Evolutionary conservation across 2,113 vertebrate species (phyloP).

Genomic region (Dicentrarchus labrax): DNA sequence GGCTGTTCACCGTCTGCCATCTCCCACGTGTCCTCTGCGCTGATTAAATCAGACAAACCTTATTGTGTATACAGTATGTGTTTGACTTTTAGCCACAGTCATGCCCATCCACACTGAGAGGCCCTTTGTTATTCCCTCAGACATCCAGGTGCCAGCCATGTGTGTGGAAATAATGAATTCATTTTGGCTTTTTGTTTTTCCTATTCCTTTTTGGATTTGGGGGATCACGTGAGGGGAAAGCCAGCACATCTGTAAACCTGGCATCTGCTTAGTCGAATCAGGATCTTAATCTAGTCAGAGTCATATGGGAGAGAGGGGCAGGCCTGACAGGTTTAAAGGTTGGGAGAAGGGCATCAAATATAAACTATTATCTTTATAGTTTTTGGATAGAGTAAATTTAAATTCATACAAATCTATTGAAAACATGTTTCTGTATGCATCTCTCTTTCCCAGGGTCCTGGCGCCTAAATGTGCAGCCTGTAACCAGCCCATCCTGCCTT

Average conservation of each 20-base stretch:
- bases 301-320: not conserved
- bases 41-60: constrained; percentile 65
- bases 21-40: constrained; percentile 44
- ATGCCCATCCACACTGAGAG: constrained; percentile 55
- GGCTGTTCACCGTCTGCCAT: constrained; percentile 32
- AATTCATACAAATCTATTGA: not conserved
- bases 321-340: not conserved
- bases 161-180: constrained; percentile 62
- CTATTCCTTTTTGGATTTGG: constrained; percentile 29
- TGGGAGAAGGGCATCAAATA: constrained; percentile 18
- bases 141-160: constrained; percentile 70
- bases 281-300: constrained; percentile 7
- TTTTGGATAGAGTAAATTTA: not conserved
- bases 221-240: constrained; percentile 48
- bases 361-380: constrained; percentile 21
- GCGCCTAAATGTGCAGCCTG: constrained; percentile 97
- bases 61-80: constrained; percentile 58
- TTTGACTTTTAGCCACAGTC: constrained; percentile 62
- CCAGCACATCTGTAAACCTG: constrained; percentile 73
- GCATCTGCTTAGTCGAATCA: constrained; percentile 38
- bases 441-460: constrained; percentile 86
- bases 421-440: not conserved
- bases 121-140: constrained; percentile 62
- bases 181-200: constrained; percentile 45
- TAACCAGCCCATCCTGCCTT: constrained; percentile 93